Conservation (phyloP, 2,888 invertebrate species). For the Taphrorychus bicolor region DNA sequence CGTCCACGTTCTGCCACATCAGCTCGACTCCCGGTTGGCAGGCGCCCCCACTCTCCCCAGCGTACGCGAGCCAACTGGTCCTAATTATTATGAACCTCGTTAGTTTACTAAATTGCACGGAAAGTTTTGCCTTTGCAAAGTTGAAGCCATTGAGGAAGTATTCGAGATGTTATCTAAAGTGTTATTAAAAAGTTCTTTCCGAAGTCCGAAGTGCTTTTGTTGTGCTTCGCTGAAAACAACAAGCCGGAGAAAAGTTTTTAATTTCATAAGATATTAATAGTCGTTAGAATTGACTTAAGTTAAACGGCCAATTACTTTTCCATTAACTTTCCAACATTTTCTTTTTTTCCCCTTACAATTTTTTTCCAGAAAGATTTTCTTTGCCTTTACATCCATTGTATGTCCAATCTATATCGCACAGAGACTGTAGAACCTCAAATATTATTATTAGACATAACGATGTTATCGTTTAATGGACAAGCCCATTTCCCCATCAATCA, state of each 20-base stretch:
- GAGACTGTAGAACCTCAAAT: too few species aligned
- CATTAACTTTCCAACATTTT: slow-evolving; percentile 3
- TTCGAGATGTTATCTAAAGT: not conserved
- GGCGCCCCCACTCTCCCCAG: not conserved
- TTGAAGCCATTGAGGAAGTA: not conserved
- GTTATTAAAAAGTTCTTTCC: not conserved
- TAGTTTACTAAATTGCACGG: not conserved
- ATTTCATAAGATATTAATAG: slow-evolving; percentile 24
- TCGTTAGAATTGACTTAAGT: slow-evolving; percentile 12
- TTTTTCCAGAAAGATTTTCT: not conserved
- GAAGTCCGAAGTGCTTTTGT: not conserved
- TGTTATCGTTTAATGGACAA: not conserved
- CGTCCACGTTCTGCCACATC: too few species aligned
- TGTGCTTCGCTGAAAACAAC: slow-evolving; percentile 13
- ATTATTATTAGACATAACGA: not conserved
- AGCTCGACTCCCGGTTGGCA: not conserved
- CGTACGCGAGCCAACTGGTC: not conserved
- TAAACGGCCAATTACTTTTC: slow-evolving; percentile 22
- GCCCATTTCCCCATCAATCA: not conserved
- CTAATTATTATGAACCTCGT: too few species aligned
- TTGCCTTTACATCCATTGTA: not conserved
- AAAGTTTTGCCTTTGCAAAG: not conserved
- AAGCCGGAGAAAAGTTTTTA: slow-evolving; percentile 16
- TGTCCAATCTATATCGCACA: not conserved
- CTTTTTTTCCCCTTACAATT: not conserved